Evolutionary conservation across 2,888 invertebrate species (phyloP).

Genomic region (Apodemia mormo): DNA sequence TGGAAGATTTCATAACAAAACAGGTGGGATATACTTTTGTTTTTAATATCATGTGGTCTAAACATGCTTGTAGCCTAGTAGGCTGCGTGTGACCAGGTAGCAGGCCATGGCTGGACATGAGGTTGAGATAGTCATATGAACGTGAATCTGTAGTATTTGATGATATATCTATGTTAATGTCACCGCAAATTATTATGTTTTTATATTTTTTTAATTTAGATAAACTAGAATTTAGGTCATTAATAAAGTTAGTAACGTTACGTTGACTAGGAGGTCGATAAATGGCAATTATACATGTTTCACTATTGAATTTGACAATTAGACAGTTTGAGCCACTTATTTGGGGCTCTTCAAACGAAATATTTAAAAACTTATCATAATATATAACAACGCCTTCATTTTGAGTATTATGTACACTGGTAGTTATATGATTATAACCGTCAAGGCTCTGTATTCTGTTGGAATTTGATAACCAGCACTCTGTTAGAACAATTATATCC

Average conservation of each 20-base stretch:
- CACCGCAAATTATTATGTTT: constrained; percentile 37
- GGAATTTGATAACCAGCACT: constrained; percentile 19
- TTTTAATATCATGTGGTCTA: background rate
- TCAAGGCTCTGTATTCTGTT: background rate
- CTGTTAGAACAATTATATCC: constrained; percentile 22
- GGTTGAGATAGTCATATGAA: constrained; percentile 33
- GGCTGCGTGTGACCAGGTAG: constrained; percentile 26
- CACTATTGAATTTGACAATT: constrained; percentile 24
- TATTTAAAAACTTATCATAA: constrained; percentile 26
- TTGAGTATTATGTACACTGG: background rate
- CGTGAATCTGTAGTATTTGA: constrained; percentile 21
- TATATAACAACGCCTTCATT: constrained; percentile 39
- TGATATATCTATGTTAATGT: constrained; percentile 35
- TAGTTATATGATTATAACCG: background rate
- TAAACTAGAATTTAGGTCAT: constrained; percentile 23
- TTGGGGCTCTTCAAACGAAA: constrained; percentile 27
- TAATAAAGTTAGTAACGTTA: background rate
- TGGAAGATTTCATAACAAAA: too few relatives aligned
- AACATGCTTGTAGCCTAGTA: background rate
- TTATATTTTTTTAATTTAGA: constrained; percentile 20
- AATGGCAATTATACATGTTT: constrained; percentile 27
- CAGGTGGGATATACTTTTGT: too few relatives aligned
- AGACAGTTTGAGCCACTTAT: background rate
- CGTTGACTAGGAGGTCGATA: constrained; percentile 27
- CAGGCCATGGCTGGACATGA: constrained; percentile 33